A percentile compares a stretch with the other conserved stretches of the same genome.
These are phyloP conservation scores for Accipiter virgatus DNA, from an alignment of 2,113 vertebrate genomes.

Conservation along the genomic window DNA sequence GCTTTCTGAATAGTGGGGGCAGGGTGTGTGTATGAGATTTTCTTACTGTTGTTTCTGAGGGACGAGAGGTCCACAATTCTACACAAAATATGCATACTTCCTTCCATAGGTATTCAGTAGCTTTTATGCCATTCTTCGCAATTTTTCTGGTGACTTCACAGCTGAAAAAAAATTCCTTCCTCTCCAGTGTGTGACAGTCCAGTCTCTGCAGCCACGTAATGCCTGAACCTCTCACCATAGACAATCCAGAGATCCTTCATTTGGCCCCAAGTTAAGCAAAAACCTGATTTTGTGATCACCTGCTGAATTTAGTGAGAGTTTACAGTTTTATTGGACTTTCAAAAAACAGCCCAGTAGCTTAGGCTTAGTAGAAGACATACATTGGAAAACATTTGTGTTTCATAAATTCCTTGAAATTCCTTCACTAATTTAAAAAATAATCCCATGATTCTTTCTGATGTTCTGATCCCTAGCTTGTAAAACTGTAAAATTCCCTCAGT, in stretches of 20 bases:
- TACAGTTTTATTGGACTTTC: background rate
- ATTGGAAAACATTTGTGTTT: background rate
- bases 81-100: background rate
- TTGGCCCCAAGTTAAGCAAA: background rate
- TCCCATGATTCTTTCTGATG: background rate
- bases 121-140: background rate
- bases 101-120: background rate
- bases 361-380: background rate
- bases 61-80: background rate
- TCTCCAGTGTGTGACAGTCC: background rate
- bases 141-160: background rate
- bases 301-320: background rate
- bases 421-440: background rate
- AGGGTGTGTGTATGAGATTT: background rate
- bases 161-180: background rate
- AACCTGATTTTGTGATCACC: background rate
- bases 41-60: background rate
- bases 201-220: rapidly evolving
- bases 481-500: background rate
- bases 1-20: rapidly evolving
- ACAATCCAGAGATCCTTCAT: background rate
- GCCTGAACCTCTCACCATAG: background rate
- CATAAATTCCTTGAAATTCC: background rate
- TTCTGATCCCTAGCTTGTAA: background rate
- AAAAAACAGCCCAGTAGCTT: rapidly evolving